Base-by-base conservation (phyloP, 1,140 invertebrate species). In the Phocides pigmalion region DNA sequence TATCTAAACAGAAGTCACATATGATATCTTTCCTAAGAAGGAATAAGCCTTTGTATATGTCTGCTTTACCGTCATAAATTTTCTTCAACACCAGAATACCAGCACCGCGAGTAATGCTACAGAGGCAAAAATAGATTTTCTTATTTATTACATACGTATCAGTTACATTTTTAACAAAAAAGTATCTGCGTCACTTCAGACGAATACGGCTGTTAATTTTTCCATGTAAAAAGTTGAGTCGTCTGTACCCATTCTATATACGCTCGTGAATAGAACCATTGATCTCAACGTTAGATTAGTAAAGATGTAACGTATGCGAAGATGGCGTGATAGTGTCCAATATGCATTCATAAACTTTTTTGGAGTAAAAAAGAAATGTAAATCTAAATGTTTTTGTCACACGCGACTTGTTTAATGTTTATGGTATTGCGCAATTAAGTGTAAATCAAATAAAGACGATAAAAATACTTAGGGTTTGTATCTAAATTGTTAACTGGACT, bases 301-400 rank as follows among this genome's bases (percentile, higher is more conserved):
- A 51, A 37, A 28, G 28, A n/a, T 51, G 19, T 37, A 51, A 37
- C 37, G 15, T 51, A 32, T 51, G 49, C 49, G 49, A 51, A 51
- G 49, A 51, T 51, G 49, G 49, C 49, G 49, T 51, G 49, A 51
- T 51, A 37, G 16, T 15, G 15, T 51, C 49, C 49, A 51, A 51
- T 51, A 32, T 51, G 49, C 17, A 51, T 35, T 51, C 28, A 35
- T 35, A 35, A n/a, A 35, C 15, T 17, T 15, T 51, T 51, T 51
- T 51, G 14, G 15, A 17, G 25, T 17, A 35, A 2, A 35, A n/a
- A 35, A 35, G 15, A 35, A 49, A 49, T 28, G 8, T 35, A 11
- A 28, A 35, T 17, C 28, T 35, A 4, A 28, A 51, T 32, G 49
- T 50, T 50, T 50, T 15, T 50, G n/a, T 5, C 28, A 17, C 47